Evolutionary conservation across 2,113 vertebrate species (phyloP).

Genomic region (Andinoacara biseriatus): DNA sequence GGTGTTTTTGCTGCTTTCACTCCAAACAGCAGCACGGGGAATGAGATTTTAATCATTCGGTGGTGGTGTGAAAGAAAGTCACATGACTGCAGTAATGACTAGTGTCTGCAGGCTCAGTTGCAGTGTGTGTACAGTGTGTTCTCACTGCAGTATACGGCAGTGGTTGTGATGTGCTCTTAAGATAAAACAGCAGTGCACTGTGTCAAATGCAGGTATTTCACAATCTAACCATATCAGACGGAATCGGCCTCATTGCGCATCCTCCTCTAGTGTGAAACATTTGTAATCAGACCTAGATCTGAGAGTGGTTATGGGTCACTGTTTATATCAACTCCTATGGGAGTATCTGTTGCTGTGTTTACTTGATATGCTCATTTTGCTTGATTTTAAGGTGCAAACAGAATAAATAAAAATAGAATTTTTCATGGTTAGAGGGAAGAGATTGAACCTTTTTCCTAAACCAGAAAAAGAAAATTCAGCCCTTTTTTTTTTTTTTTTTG

Average conservation of each 20-base stretch:
- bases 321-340: neutral
- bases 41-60: constrained; percentile 37
- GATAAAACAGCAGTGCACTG: neutral
- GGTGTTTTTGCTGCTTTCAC: neutral
- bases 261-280: neutral
- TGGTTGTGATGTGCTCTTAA: constrained; percentile 3
- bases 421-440: no score
- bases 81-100: constrained; percentile 33
- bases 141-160: neutral
- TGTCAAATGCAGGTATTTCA: neutral
- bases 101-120: constrained; percentile 24
- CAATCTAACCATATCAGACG: neutral
- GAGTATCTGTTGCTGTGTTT: neutral
- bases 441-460: no score
- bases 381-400: no score
- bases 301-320: neutral
- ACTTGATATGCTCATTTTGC: neutral
- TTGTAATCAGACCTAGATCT: constrained; percentile 11
- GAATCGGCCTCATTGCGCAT: neutral
- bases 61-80: constrained; percentile 36
- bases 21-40: neutral
- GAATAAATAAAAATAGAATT: no score
- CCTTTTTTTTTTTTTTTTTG: no score
- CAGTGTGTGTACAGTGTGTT: constrained; percentile 3
- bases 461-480: no score